Evolutionary conservation across 1,140 invertebrate genomes (phyloP).

Genomic region (Hypothenemus hampei): DNA sequence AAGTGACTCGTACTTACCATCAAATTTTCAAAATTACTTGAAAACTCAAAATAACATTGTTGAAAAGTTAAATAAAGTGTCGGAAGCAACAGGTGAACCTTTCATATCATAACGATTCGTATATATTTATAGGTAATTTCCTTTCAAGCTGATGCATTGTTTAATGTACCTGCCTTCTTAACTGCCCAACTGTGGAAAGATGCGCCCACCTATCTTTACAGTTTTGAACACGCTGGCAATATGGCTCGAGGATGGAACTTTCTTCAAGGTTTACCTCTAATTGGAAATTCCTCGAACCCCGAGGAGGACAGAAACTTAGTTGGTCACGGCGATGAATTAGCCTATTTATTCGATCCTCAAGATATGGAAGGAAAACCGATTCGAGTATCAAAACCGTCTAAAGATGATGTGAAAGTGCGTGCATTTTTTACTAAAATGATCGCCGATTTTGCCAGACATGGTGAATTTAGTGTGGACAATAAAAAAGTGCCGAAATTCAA

Average conservation of each 20-base stretch:
- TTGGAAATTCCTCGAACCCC: slow-evolving; percentile 34
- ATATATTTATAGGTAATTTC: not conserved
- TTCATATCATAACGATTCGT: not conserved
- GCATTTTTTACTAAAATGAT: slow-evolving; percentile 60
- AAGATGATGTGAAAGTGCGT: slow-evolving; percentile 56
- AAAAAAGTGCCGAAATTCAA: slow-evolving; percentile 47
- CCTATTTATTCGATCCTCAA: slow-evolving; percentile 61
- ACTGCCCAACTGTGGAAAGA: slow-evolving; percentile 60
- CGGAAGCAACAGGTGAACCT: slow-evolving; percentile 37
- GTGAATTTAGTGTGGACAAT: slow-evolving; percentile 39
- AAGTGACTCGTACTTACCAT: slow-evolving; percentile 3
- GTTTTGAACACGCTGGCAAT: slow-evolving; percentile 65
- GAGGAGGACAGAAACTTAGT: slow-evolving; percentile 44
- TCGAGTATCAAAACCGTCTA: slow-evolving; percentile 41
- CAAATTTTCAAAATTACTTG: slow-evolving; percentile 41
- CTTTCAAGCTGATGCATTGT: slow-evolving; percentile 58
- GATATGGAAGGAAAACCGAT: slow-evolving; percentile 53
- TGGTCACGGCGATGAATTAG: slow-evolving; percentile 62
- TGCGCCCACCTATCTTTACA: slow-evolving; percentile 61
- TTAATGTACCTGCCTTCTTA: slow-evolving; percentile 67
- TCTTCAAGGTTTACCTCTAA: slow-evolving; percentile 55
- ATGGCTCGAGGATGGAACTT: slow-evolving; percentile 57
- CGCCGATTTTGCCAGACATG: slow-evolving; percentile 57
- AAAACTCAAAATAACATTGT: slow-evolving; percentile 29
- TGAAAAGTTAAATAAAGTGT: slow-evolving; percentile 43